Base-by-base conservation (phyloP, 2,797 vertebrate species). In the Esox lucius region DNA sequence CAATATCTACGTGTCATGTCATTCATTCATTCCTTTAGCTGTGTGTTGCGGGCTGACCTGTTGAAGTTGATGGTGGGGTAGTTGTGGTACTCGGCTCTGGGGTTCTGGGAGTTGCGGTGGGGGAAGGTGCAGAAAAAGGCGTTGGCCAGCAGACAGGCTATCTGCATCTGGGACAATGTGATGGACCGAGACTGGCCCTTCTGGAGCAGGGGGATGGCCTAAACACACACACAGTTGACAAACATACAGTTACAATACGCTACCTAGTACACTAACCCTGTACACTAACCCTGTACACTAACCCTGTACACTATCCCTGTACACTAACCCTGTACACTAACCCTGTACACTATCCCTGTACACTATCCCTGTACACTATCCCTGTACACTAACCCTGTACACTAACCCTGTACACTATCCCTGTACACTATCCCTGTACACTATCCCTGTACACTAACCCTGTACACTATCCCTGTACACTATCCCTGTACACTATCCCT, bases 41-140 rank as follows among this genome's bases (percentile, higher is more conserved):
- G 46, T 28, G 69, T 28, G 26, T 53, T 4, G 26, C 31, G 2
- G 31, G 56, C 46, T 13, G 11, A 94, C 93, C 92, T 91, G 91
- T 0, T 85, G 88, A 94, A 94, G 89, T 94, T 94, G 22, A 94
- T 94, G 78, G 73, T 72, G 1, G 93, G 92, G 77, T 78, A 93
- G 72, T 49, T 78, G 81, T 16, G 2, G 70, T 91, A 94, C 79
- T 94, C 91, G 0, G 91, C 75, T 0, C 4, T 49, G 0, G 56
- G 0, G 0, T 0, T 1, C 1, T 62, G 70, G 17, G 80, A 0
- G 81, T 93, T 94, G 49, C 93, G 91, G 61, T 91, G 91, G 22
- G 94, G 93, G 78, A 93, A 94, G 0, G 92, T 93, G 86, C 93
- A 94, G 87, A 89, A 94, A 67, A 94, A 94, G 0, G 93, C 94